Evolutionary conservation across 1,140 invertebrate species (phyloP), one percentile per base, ranked within the genome.

Genomic region (Cataglyphis hispanica): DNA sequence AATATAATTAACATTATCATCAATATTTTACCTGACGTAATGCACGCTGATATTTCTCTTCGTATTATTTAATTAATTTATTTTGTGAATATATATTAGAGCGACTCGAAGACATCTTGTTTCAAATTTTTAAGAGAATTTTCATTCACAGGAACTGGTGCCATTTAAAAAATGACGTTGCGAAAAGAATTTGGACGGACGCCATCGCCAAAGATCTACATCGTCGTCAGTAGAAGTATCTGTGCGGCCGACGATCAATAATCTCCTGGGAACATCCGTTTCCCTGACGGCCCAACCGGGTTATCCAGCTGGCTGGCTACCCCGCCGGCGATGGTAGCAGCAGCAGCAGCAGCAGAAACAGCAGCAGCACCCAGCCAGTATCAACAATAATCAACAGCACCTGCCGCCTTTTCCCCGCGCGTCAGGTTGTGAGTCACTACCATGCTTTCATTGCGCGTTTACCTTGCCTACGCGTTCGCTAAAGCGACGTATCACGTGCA

Each of bases 191-290:
- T 61, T n/a, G 53, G 19, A 37, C 67, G 64, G 46, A 56, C 46
- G 64, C 46, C 63, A 80, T 56, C 58, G 60, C 58, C 53, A 64
- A 89, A 60, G 69, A 67, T 16, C 16, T 85, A 58, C 88, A 67
- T 81, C 87, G 88, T 84, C 74, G 40, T 88, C n/a, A 85, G 90
- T 88, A 81, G 58, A 92, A 91, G 89, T 92, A 94, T 93, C 93
- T 92, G 90, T 77, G 69, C 69, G 83, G 43, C 66, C 91, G 93
- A 94, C 92, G 94, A 94, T 94, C 94, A 94, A 95, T 95, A 94
- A 93, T 94, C 92, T 94, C 91, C 91, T 93, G 92, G 92, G 91
- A 94, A 94, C 91, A 94, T 94, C 92, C 91, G 89, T 92, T 88
- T 91, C 92, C 89, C 87, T 92, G 89, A 88, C 89, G 86, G 60